phyloP scores from a whole-genome alignment of 1,140 invertebrate genomes.

The Coelopa frigida region DNA sequence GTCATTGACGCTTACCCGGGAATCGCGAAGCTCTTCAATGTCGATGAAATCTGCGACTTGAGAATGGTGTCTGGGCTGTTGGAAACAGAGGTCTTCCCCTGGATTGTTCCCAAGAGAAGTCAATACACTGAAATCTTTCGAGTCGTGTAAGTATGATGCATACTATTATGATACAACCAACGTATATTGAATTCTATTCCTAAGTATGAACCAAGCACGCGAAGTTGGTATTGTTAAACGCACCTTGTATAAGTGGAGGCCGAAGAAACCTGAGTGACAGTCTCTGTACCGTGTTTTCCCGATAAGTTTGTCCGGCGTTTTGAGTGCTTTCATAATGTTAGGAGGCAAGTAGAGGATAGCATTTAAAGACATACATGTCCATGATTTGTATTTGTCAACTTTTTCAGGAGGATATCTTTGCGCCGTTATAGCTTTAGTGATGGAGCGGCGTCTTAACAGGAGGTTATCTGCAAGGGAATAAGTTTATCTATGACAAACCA shows the following conservation, averaged over 20 bases:
- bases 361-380: no score
- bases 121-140: conserved; percentile 36
- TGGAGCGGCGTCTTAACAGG: no score
- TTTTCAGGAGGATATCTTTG: no score
- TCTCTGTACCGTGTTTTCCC: conserved; percentile 33
- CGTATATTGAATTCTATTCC: background rate
- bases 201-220: conserved; percentile 27
- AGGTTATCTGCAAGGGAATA: no score
- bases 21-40: conserved; percentile 35
- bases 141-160: conserved; percentile 24
- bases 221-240: conserved; percentile 30
- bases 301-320: conserved; percentile 27
- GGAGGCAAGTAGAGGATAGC: conserved; percentile 17
- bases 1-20: conserved; percentile 37
- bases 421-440: no score
- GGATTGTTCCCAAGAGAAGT: conserved; percentile 36
- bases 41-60: conserved; percentile 35
- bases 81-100: conserved; percentile 29
- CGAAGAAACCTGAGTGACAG: conserved; percentile 31
- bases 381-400: no score
- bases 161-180: background rate
- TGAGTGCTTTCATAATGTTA: conserved; percentile 27
- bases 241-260: conserved; percentile 24
- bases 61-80: conserved; percentile 31
- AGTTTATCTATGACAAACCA: no score